A percentile compares a stretch with the other conserved stretches of the same genome.
These are phyloP conservation scores for Cheilosia vernalis DNA, from an alignment of 2,888 invertebrate species.

Conservation along the genomic window DNA sequence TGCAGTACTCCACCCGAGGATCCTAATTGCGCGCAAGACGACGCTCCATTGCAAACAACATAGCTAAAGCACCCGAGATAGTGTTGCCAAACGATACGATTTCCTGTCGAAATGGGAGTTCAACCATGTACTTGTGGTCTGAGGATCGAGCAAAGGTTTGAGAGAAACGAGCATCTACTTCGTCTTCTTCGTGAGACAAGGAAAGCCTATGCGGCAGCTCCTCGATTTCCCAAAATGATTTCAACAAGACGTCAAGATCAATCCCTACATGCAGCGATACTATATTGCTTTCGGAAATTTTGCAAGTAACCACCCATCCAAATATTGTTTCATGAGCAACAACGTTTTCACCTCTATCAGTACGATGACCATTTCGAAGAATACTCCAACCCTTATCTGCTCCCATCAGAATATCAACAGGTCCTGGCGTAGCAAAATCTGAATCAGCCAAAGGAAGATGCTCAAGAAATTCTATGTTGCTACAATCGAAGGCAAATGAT, in stretches of 20 bases:
- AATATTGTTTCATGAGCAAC: slow-evolving; percentile 20
- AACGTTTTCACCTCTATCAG: no score
- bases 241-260: no score
- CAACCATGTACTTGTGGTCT: slow-evolving; percentile 7
- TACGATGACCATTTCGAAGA: slow-evolving; percentile 4
- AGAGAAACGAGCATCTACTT: neutral
- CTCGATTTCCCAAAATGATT: no score
- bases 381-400: slow-evolving; percentile 16
- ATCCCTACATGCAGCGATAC: no score
- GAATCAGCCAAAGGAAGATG: neutral
- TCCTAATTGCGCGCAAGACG: neutral
- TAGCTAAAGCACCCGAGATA: slow-evolving; percentile 16
- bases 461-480: neutral
- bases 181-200: no score
- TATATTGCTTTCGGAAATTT: neutral
- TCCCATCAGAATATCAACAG: neutral
- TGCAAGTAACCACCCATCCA: slow-evolving; percentile 16
- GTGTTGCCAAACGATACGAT: slow-evolving; percentile 9
- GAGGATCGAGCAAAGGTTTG: neutral
- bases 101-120: slow-evolving; percentile 24
- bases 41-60: slow-evolving; percentile 15
- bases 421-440: neutral
- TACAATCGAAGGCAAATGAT: neutral
- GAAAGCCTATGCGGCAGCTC: no score
- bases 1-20: neutral